Conservation (phyloP, 2,797 vertebrate genomes). For the Sebastes nivosus region DNA sequence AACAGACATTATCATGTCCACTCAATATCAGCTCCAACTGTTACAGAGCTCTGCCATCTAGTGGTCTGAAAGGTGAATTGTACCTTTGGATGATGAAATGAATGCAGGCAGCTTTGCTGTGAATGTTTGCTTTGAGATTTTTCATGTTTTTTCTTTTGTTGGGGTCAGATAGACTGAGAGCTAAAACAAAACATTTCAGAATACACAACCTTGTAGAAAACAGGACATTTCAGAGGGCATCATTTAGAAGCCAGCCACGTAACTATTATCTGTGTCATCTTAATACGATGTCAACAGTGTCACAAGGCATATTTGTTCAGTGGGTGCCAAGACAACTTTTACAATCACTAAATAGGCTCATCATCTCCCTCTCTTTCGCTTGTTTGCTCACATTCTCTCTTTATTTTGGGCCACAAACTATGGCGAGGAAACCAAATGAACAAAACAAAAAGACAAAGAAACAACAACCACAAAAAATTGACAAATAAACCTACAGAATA, state of each 20-base stretch:
- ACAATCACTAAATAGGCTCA: background rate
- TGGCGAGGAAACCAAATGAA: no score
- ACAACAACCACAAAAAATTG: no score
- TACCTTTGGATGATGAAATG: background rate
- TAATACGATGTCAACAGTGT: background rate
- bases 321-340: background rate
- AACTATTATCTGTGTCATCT: background rate
- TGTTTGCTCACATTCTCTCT: background rate
- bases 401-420: background rate
- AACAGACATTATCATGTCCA: background rate
- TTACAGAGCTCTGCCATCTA: background rate
- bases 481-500: no score
- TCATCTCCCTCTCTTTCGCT: background rate
- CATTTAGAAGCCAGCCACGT: background rate
- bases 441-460: no score
- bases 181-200: no score
- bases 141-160: background rate
- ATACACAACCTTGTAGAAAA: no score
- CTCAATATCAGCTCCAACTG: background rate
- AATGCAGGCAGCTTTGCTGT: background rate
- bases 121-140: background rate
- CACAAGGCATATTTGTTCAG: background rate
- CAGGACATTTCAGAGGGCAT: background rate
- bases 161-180: background rate
- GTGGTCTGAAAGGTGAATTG: background rate